Evolutionary conservation across 2,797 vertebrate species (phyloP), one percentile per base, ranked within the genome.

Genomic region (Enteromius argenteus): DNA sequence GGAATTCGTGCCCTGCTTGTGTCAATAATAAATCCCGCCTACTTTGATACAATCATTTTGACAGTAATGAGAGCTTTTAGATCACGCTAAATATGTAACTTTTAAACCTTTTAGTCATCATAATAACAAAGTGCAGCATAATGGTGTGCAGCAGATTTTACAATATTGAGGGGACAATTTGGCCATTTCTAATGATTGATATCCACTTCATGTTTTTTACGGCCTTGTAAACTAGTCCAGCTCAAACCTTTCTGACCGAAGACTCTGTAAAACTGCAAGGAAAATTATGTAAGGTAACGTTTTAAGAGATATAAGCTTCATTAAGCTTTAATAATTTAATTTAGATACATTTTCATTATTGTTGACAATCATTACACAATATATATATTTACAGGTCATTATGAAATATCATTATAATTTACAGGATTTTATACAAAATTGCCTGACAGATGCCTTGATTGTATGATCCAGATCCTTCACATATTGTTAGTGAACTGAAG

Each of bases 391-490:
- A 95, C 94, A 96, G 58, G 91, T 95, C 92, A 93, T 94, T 95
- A 95, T 96, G 94, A 96, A 95, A 95, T 95, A 94, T 95, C 94
- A 95, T 94, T 95, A 92, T 92, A 94, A 95, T 96, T 94, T 96
- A 96, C 95, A 95, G 90, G 93, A 94, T 93, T 94, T 94, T 94
- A 90, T 95, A 95, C 94, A 96, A 95, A 95, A 95, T 94, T 91
- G 94, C 93, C 93, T 93, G 92, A 93, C 94, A 90, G 94, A 91
- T 93, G 93, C 93, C 92, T 95, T 91, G 92, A 94, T 93, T 90
- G 89, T 88, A 87, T 92, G 93, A 91, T 94, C 92, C 91, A 91
- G 89, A 92, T 94, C 93, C 86, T 92, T 89, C 91, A 85, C 92
- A 91, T 92, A 92, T 90, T 88, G 91, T 92, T 91, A 93, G 49